Percentiles rank a stretch among this genome's conserved stretches.
phyloP scores from a whole-genome alignment of 2,113 vertebrate genomes.

The Grammatotria lemairii region DNA sequence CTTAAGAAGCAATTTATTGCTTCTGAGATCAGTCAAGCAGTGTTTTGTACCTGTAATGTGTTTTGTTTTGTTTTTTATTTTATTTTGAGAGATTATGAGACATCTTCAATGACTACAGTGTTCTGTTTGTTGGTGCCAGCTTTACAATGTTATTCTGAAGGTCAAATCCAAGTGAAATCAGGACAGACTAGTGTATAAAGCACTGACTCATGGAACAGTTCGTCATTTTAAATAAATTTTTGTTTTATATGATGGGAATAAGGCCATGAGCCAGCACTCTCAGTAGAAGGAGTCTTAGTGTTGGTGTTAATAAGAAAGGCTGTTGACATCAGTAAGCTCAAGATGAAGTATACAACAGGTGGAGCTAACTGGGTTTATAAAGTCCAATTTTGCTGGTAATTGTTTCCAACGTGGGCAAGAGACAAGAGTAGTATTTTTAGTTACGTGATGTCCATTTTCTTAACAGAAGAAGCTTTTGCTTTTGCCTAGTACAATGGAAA shows the following conservation, averaged over 20 bases:
- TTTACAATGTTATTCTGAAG: not conserved
- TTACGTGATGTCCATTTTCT: not conserved
- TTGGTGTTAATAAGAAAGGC: not conserved
- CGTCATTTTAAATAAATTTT: not conserved
- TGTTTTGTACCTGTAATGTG: not conserved
- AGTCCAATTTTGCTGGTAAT: not conserved
- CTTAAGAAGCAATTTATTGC: slow-evolving; percentile 23
- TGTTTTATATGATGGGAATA: not conserved
- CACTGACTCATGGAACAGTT: not conserved
- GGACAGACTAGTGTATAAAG: not conserved
- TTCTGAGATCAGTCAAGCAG: not conserved
- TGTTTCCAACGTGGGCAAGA: not conserved
- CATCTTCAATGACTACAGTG: not conserved
- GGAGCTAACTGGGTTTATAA: not conserved
- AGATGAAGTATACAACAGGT: not conserved
- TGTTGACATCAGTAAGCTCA: not conserved
- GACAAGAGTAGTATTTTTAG: not conserved
- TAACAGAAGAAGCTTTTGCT: not conserved
- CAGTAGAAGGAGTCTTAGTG: not conserved
- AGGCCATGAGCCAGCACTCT: not conserved
- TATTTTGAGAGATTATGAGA: not conserved
- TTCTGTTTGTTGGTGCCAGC: not conserved
- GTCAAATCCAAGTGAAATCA: not conserved
- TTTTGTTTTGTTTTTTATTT: not conserved
- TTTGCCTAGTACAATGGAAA: not conserved